Base-by-base conservation (phyloP, 1,140 invertebrate genomes). In the Aplysia californica region DNA sequence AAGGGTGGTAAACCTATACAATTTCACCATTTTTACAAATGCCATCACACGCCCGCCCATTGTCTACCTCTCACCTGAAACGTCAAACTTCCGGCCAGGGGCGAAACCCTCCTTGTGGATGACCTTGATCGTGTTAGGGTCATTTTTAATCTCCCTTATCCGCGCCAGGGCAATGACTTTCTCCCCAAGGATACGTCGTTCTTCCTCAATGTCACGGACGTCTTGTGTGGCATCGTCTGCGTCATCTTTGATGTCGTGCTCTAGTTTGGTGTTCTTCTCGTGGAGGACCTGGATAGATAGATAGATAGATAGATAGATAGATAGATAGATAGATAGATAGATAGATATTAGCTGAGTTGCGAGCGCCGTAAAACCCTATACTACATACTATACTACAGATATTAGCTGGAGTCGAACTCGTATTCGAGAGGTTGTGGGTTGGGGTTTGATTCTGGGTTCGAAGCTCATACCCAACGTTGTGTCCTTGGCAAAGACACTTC, bases 41-140 rank as follows among this genome's bases (percentile, higher is more conserved):
- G n/a, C n/a, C n/a, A n/a, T n/a, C n/a, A n/a, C n/a, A n/a, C 6
- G 6, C 10, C 29, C 10, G 20, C 6, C 59, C 59, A 29, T 44
- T 41, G n/a, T 41, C 67, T 69, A 15, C 55, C 15, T 66, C 76
- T 39, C 69, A 84, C 83, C 83, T 77, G 78, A 59, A 4, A 79
- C 72, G 21, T 78, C 70, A 15, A 79, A 61, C 41, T 75, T 79
- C 1, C 77, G 56, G 2, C 84, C 84, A 0, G 82, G 83, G 1
- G 64, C 72, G 61, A 80, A 85, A 3, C 80, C 84, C 21, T 81
- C 75, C n/a, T 65, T 31, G 73, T 80, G 76, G n/a, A 86, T 81
- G 61, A 77, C 82, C 56, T 83, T 85, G 26, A 85, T 71, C 10
- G 84, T 85, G 55, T 81, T 58, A 4, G 85, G 79, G 58, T 83